Base-by-base conservation (phyloP, 1,140 invertebrate genomes). In the Mactra quadrangularis region DNA sequence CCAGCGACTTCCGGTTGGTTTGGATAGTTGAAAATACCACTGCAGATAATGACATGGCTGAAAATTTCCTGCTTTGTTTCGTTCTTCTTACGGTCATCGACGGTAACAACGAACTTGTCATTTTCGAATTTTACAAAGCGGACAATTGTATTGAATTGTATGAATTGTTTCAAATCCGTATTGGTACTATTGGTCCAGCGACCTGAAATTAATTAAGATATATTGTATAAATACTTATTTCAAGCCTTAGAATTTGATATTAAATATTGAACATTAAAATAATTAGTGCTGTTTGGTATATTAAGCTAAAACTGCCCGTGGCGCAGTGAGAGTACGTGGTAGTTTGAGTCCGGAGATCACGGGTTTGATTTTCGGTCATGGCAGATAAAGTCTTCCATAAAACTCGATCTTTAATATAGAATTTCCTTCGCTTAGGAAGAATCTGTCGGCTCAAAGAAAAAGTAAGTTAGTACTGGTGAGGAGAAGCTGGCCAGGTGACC, bases 31-130 rank as follows among this genome's bases (percentile, higher is more conserved):
- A 85, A 85, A 15, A 70, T 75, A 19, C 83, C 83, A 17, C 3
- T 33, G 3, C 77, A 71, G 0, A 82, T 64, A 3, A 85, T 64
- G 17, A 85, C 64, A 38, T 85, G 77, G 11, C 50, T 76, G 35
- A 85, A 82, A 7, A 9, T 33, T 35, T 83, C 81, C 0, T 27
- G 17, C 0, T 29, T 13, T 13, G 22, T 62, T 9, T 52, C 72
- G 15, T 38, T 41, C 1, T 35, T 29, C n/a, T 70, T 31, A 1
- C 70, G 35, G 22, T 84, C 64, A 17, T 78, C 53, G 13, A 55
- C 33, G 15, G n/a, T 78, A 13, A 84, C 82, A 11, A 64, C 45
- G 38, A 84, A 84, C 38, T 72, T 22, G 25, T 78, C 74, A 3
- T 29, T 57, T 4, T 72, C 50, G 29, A 50, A 45, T 53, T 72